Evolutionary conservation across 2,113 vertebrate genomes (phyloP), one percentile per base, ranked within the genome.

Genomic region (Lonchura striata): DNA sequence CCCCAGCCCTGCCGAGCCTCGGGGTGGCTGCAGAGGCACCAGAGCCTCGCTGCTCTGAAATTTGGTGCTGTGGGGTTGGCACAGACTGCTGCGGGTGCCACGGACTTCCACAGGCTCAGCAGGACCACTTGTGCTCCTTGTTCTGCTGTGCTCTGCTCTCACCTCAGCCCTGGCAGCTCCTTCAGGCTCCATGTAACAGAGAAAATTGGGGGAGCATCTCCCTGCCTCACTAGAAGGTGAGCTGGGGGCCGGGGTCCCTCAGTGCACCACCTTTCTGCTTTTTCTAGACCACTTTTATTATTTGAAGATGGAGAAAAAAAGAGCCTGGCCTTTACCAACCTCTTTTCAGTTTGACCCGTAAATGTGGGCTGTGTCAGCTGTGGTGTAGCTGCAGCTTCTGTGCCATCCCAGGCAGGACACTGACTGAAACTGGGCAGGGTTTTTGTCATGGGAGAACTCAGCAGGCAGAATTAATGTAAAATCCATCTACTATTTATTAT

Each of bases 131-230:
- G 18, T 5, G 5, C 2, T 5, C 18, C 61, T 23, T 13, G 35
- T 17, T 75, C 13, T 22, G 52, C 44, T n/a, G 2, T 6, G 22
- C 5, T 14, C 41, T 74, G 46, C 91, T 20, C 81, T 42, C 66
- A 17, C 20, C 76, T 74, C 66, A 10, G 41, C 3, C n/a, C 0
- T 1, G 17, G 85, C 47, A 39, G 47, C 3, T 94, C 65, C 37
- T 35, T 25, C 61, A 13, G 17, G 52, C 2, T 2, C 41, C 22
- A 0, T 35, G n/a, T 25, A 20, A 31, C 1, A 30, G 24, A 42
- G 50, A 23, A 37, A 46, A 13, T 0, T 4, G 25, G 39, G 25
- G 14, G 6, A 84, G 49, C 9, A 3, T 22, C 44, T 64, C 46
- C 13, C 24, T 70, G 15, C 30, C 54, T n/a, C 44, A 0, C 11